Conservation (phyloP, 2,797 vertebrate species). For the Cyprinodon diabolis region DNA sequence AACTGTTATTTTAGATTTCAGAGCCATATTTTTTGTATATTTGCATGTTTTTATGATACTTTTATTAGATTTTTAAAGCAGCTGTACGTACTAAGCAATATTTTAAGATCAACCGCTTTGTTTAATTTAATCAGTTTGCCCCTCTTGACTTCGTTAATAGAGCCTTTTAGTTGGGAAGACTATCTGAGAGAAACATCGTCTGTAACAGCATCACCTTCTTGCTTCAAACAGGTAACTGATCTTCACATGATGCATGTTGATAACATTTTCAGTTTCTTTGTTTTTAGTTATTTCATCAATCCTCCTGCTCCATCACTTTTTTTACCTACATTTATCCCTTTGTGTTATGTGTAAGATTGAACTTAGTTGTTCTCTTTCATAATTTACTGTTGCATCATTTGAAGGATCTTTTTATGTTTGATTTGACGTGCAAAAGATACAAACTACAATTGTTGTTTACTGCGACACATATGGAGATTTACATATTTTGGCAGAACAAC, state of each 20-base stretch:
- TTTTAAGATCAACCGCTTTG: too few relatives aligned
- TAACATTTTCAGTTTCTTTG: not conserved
- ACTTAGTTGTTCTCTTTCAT: not conserved
- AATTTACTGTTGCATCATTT: not conserved
- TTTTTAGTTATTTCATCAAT: not conserved
- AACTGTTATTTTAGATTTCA: not conserved
- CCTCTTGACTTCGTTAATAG: constrained; percentile 70
- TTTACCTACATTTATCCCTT: not conserved
- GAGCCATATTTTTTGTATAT: not conserved
- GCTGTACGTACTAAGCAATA: not conserved
- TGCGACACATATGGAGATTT: not conserved
- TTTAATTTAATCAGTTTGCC: not conserved
- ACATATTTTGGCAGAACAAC: not conserved
- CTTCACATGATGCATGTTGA: not conserved
- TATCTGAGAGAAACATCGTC: constrained; percentile 93
- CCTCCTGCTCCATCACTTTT: not conserved
- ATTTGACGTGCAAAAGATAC: not conserved
- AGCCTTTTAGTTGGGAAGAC: constrained; percentile 92
- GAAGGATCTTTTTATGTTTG: not conserved
- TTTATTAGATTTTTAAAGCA: not conserved
- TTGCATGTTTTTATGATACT: not conserved
- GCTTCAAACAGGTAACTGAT: constrained; percentile 92
- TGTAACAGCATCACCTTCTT: constrained; percentile 86
- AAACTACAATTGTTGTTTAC: not conserved
- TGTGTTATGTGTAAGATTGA: not conserved